Percentiles rank a stretch among this genome's conserved stretches.
Conservation (phyloP, 2,113 vertebrate genomes). For the Scopus umbretta region DNA sequence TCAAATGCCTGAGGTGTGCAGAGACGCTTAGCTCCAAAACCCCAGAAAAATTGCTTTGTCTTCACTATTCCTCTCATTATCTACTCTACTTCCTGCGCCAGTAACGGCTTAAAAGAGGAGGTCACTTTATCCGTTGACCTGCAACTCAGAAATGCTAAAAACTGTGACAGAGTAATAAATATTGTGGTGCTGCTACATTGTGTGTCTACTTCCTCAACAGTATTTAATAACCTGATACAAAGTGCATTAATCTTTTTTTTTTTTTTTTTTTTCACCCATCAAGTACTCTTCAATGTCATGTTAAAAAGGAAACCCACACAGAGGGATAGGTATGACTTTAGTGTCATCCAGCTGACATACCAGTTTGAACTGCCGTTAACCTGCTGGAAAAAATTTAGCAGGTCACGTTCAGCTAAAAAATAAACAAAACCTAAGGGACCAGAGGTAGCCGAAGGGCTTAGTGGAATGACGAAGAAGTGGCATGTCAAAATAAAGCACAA, state of each 20-base stretch:
- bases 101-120: constrained; percentile 65
- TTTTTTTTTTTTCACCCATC: constrained; percentile 65
- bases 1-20: constrained; percentile 80
- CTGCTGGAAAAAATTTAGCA: constrained; percentile 60
- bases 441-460: constrained; percentile 90
- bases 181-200: constrained; percentile 83
- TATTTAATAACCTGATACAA: constrained; percentile 85
- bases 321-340: constrained; percentile 56
- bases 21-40: constrained; percentile 65
- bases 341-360: constrained; percentile 60
- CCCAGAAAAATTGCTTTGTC: constrained; percentile 69
- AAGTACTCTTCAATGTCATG: constrained; percentile 71
- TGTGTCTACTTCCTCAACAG: constrained; percentile 80
- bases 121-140: constrained; percentile 70
- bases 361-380: constrained; percentile 10
- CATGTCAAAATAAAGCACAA: constrained; percentile 64
- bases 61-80: constrained; percentile 52
- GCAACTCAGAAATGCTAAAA: constrained; percentile 77
- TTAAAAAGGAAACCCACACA: constrained; percentile 67
- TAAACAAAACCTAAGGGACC: constrained; percentile 52
- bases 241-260: constrained; percentile 82
- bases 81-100: constrained; percentile 69
- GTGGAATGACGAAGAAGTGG: constrained; percentile 81
- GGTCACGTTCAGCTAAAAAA: constrained; percentile 61
- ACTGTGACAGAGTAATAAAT: constrained; percentile 85